Base-by-base conservation (phyloP, 2,113 vertebrate genomes). In the Rhinoderma darwinii region DNA sequence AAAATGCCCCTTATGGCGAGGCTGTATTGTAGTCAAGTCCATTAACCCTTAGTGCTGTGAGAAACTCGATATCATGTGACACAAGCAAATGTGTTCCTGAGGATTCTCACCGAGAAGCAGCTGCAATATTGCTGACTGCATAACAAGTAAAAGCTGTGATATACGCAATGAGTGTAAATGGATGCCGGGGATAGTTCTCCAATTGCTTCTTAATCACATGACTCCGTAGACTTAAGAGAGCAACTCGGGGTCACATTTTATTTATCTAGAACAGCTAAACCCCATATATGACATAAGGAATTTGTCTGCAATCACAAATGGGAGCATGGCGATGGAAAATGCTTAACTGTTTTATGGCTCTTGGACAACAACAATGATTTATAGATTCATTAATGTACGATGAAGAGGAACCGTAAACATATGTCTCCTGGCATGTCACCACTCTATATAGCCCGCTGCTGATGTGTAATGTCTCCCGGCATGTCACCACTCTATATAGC, bases 121-220 rank as follows among this genome's bases (percentile, higher is more conserved):
- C 63, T 68, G 63, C 63, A 68, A 35, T 35, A 68, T 68, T 68
- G 63, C 30, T 35, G 63, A 68, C 63, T 5, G 63, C 63, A 68
- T 35, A 14, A 63, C n/a, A 30, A 63, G 59, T 61, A 61, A 61
- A 61, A 61, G 59, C 59, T 27, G n/a, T 9, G 1, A n/a, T 27
- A 1, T 61, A n/a, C 11, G 59, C 25, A 1, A 27, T 61, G 59
- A 61, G n/a, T 63, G 61, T 63, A 63, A 63, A 63, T 14, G n/a
- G 61, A 63, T 30, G 1, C 25, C 3, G 7, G 18, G 0, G 25
- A n/a, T 1, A 59, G 22, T 59, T 22, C 56, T n/a, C 56, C 56
- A n/a, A 59, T 27, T 68, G 14, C 63, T 35, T 20, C 30, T 35
- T n/a, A 6, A 59, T n/a, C 50, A 12, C 4, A n/a, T n/a, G 25